A percentile compares a stretch with the other conserved stretches of the same genome.
phyloP scores from a whole-genome alignment of 1,140 invertebrate genomes.

The Hydropsyche tenuis region DNA sequence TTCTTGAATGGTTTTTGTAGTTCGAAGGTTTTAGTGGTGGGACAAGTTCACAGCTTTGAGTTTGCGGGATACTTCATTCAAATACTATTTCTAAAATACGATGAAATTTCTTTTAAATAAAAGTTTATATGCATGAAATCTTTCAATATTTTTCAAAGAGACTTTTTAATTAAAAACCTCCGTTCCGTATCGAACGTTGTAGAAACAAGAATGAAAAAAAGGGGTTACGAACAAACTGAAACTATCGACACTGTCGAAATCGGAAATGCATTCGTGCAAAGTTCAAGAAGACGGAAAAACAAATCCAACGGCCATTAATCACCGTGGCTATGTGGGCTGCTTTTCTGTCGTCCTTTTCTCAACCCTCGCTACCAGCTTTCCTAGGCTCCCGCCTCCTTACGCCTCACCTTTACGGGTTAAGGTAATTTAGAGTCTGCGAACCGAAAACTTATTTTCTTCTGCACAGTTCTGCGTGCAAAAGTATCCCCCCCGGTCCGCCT shows the following conservation, averaged over 20 bases:
- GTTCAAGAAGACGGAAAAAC: conserved; percentile 35
- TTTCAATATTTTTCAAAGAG: too few species aligned
- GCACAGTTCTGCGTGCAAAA: conserved; percentile 41
- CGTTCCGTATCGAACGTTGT: conserved; percentile 28
- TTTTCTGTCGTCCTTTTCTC: not conserved
- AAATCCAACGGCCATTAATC: conserved; percentile 47
- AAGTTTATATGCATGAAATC: too few species aligned
- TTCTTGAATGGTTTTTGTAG: too few species aligned
- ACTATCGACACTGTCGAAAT: not conserved
- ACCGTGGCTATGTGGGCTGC: conserved; percentile 32
- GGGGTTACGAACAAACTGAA: not conserved
- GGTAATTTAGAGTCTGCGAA: conserved; percentile 45
- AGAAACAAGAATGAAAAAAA: conserved; percentile 47
- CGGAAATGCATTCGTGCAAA: conserved; percentile 10
- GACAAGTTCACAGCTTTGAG: too few species aligned
- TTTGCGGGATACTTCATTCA: too few species aligned
- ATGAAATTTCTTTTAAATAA: too few species aligned
- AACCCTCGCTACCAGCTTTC: conserved; percentile 30
- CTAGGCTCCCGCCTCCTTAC: conserved; percentile 29
- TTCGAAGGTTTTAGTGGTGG: too few species aligned
- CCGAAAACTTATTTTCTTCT: conserved; percentile 47
- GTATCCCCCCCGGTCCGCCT: conserved; percentile 38
- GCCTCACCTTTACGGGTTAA: conserved; percentile 26
- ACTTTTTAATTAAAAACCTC: too few species aligned
- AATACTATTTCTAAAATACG: too few species aligned